These are phyloP conservation scores for Prolemur simus DNA, from an alignment of 2,113 vertebrate genomes.

Conservation along the genomic window DNA sequence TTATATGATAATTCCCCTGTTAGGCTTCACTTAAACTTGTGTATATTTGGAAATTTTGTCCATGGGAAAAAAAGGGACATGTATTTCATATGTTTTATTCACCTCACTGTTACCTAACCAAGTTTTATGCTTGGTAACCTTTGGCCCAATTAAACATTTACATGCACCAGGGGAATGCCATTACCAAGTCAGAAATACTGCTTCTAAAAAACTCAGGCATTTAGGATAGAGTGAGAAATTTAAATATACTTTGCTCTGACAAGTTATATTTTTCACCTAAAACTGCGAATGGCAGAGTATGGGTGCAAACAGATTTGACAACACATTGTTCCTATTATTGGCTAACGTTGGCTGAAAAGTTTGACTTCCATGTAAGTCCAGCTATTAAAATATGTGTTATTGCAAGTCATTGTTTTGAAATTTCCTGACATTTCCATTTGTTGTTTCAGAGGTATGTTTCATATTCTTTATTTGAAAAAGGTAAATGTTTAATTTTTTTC, in stretches of 20 bases:
- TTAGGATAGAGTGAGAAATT: background rate
- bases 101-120: background rate
- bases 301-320: background rate
- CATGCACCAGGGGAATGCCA: background rate
- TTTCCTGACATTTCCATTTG: background rate
- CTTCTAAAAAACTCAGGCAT: background rate
- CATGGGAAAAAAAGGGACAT: background rate
- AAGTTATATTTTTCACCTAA: constrained; percentile 17
- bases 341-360: background rate
- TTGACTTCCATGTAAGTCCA: background rate
- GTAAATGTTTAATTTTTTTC: background rate
- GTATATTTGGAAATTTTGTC: background rate
- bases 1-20: background rate
- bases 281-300: background rate
- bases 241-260: background rate
- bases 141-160: constrained; percentile 10
- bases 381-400: background rate
- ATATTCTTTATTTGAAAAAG: background rate
- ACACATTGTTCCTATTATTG: background rate
- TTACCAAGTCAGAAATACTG: background rate
- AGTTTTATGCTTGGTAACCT: constrained; percentile 6
- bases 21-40: background rate
- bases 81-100: background rate
- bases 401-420: background rate
- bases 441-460: background rate